A percentile compares a stretch with the other conserved stretches of the same genome.
Evolutionary conservation across 2,888 invertebrate species (phyloP).

Genomic region (Eudemis profundana): DNA sequence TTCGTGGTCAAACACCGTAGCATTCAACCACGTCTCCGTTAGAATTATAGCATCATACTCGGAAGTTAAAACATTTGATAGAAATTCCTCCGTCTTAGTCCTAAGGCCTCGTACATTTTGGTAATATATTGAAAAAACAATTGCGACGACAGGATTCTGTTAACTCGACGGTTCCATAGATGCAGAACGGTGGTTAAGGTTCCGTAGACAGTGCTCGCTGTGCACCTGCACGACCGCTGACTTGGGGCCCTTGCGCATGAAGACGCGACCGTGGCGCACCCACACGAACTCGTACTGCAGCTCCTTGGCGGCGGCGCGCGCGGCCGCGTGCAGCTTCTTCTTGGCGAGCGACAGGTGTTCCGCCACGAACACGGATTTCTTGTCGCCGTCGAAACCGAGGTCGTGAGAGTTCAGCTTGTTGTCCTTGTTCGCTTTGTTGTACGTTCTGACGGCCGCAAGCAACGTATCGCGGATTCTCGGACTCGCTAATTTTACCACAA

Average conservation of each 20-base stretch:
- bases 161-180: too few species aligned
- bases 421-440: constrained; percentile 6
- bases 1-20: too few species aligned
- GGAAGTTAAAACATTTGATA: too few species aligned
- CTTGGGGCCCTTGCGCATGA: constrained; percentile 1
- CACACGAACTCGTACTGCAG: constrained; percentile 14
- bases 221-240: not conserved
- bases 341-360: constrained; percentile 27
- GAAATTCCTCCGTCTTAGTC: too few species aligned
- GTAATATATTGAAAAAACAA: too few species aligned
- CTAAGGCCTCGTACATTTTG: too few species aligned
- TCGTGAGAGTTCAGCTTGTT: constrained; percentile 23
- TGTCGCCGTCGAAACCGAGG: constrained; percentile 10
- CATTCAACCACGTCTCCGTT: too few species aligned
- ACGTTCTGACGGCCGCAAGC: constrained; percentile 19
- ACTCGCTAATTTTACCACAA: constrained; percentile 6
- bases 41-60: too few species aligned
- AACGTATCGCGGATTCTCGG: constrained; percentile 12
- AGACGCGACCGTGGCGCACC: constrained; percentile 19
- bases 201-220: not conserved
- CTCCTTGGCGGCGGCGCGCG: constrained; percentile 16
- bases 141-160: too few species aligned
- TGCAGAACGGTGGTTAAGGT: too few species aligned
- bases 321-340: constrained; percentile 27
- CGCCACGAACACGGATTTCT: constrained; percentile 16